Base-by-base conservation (phyloP, 2,888 invertebrate genomes). In the Tinea semifulvella region DNA sequence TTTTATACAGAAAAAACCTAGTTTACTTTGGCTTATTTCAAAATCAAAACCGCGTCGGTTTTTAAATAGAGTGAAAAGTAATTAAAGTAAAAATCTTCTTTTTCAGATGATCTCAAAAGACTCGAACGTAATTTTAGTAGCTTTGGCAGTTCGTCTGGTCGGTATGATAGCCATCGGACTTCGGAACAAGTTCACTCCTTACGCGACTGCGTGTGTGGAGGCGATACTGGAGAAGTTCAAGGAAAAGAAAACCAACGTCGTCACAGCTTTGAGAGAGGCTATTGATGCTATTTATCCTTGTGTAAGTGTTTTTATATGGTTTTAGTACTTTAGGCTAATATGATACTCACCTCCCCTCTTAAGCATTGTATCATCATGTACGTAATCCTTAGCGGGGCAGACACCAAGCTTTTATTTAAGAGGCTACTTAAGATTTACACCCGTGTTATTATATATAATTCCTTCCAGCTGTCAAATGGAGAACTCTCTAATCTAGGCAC, bases 201-300 rank as follows among this genome's bases (percentile, higher is more conserved):
- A 96, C 74, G 91, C 96, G 0, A 72, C 84, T 17, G 87, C 88
- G 1, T 91, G 91, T 55, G 76, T 94, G 1, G 84, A 91, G 6
- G 80, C 90, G 0, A 83, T 97, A 42, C 70, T 99, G 25, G 98
- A 98, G 58, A 99, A 98, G 72, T 98, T 98, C 63, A 96, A 96
- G 60, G 98, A 99, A 69, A 98, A 97, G 82, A 99, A 99, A 60
- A 83, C 89, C 2, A 91, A 88, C 59, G 97, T 98, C 1, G 95
- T 98, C 0, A 65, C 85, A 2, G 91, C 94, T 0, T 73, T 99
- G 36, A 81, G 94, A 44, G 97, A 98, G 48, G 93, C 96, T 3
- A 89, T 93, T 16, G 98, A 98, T 76, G 93, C 92, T 26, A 87
- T 94, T 50, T 96, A 90, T 66, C 82, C 86, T 44, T 84, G 88